Base-by-base conservation (phyloP, 2,113 vertebrate species). In the Falcunculus frontatus region DNA sequence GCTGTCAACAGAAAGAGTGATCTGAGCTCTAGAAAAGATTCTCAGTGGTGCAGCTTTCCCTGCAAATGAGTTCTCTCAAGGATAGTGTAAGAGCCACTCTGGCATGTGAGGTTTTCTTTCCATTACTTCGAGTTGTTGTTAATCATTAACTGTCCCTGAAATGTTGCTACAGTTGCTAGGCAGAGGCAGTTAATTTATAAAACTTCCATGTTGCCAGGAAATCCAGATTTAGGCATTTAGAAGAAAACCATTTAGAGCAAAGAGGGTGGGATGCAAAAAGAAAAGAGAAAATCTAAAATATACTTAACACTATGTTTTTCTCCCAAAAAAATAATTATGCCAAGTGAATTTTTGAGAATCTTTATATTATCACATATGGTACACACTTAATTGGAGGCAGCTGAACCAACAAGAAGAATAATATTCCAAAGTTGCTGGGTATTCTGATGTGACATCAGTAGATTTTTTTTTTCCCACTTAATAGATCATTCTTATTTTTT, bases 81-180 rank as follows among this genome's bases (percentile, higher is more conserved):
- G 79, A 73, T 4, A 86, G 27, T 5, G 4, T 9, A 69, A 88
- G 7, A 84, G 7, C 39, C 75, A 53, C 53, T 33, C 75, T 91
- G 42, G 50, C 27, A 88, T 79, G 57, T 23, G 30, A 87, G 33
- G 41, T 73, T 79, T 65, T 37, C 59, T 56, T 81, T 67, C 49
- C 20, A 22, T 79, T 76, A 59, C 19, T 92, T 91, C 2, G 27
- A 80, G 63, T 25, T 62, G 52, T 39, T 83, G 60, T 81, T 95
- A 93, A 96, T 94, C 90, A 90, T 93, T 95, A 96, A 87, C 57
- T 69, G 49, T 76, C 79, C 70, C 90, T 93, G 78, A 96, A 94
- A 88, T 16, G 11, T 49, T 93, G 78, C 74, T 78, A 69, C 67
- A 72, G 84, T 96, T 95, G 76, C 90, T 88, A 96, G 82, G 82